A percentile compares a stretch with the other conserved stretches of the same genome.
phyloP scores from a whole-genome alignment of 30 jellyfish, hydroid and myxozoan species.

The Hydractinia echinata region DNA sequence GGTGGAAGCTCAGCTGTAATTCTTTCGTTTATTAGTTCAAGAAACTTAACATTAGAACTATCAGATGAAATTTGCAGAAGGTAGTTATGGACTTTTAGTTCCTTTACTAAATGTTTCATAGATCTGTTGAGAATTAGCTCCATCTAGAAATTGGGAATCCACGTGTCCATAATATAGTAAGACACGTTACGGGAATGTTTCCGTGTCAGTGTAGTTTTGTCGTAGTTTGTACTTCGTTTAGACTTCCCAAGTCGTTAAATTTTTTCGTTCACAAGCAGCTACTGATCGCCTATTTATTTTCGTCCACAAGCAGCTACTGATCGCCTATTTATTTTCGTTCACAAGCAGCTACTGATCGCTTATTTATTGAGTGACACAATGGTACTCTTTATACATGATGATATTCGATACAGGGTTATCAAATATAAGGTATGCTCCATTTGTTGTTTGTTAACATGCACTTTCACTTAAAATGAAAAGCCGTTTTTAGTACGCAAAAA shows the following conservation, averaged over 20 bases:
- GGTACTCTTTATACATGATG: constrained; percentile 3
- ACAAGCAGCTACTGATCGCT: constrained; percentile 7
- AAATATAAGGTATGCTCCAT: background rate
- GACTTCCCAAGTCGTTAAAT: no score
- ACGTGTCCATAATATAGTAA: no score
- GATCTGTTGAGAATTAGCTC: constrained; percentile 5
- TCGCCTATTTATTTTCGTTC: no score
- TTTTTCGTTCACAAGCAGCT: no score
- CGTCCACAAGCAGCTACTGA: no score
- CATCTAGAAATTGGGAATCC: constrained; percentile 8
- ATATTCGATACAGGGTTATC: background rate
- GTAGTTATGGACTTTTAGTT: background rate
- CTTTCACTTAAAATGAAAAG: background rate
- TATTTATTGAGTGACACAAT: background rate
- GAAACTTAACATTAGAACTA: constrained; percentile 12
- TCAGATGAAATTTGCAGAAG: background rate
- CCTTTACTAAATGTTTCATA: background rate
- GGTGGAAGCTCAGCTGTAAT: background rate
- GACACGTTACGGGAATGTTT: no score
- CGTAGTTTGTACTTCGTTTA: no score
- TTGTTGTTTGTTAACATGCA: background rate
- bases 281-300: no score
- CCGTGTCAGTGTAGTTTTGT: no score
- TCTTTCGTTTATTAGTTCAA: background rate
- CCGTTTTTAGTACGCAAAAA: no score